phyloP scores from a whole-genome alignment of 2,113 vertebrate species.

The Daubentonia madagascariensis region DNA sequence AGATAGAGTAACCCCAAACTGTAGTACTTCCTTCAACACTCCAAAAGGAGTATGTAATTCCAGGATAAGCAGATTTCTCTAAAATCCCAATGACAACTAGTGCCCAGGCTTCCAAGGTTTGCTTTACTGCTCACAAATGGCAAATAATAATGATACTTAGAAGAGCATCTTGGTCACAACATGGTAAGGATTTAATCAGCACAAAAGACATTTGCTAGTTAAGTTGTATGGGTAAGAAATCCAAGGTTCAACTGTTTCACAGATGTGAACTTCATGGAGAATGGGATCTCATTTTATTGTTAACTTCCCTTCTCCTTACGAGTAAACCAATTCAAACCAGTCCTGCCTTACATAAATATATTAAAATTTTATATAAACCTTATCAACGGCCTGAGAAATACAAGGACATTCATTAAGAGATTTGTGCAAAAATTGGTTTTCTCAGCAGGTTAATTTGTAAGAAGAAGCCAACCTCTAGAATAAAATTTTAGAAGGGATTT shows the following conservation, averaged over 20 bases:
- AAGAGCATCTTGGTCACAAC: background rate
- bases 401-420: constrained; percentile 40
- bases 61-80: constrained; percentile 46
- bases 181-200: background rate
- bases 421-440: constrained; percentile 48
- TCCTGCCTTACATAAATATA: constrained; percentile 50
- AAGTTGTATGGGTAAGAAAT: background rate
- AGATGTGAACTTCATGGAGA: background rate
- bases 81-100: constrained; percentile 68
- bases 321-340: constrained; percentile 42
- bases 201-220: background rate
- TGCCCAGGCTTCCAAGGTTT: constrained; percentile 27
- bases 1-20: background rate
- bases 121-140: background rate
- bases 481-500: constrained; percentile 34
- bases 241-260: background rate
- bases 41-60: background rate
- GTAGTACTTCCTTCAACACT: background rate
- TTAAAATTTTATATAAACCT: constrained; percentile 39
- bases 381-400: constrained; percentile 57
- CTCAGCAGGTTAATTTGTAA: constrained; percentile 1
- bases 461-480: constrained; percentile 5
- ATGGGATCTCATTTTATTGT: background rate
- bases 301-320: background rate
- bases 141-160: background rate